Percentiles rank a stretch among this genome's conserved stretches.
These are phyloP conservation scores for Cyclophora punctaria DNA, from an alignment of 2,888 invertebrate species.

Conservation along the genomic window DNA sequence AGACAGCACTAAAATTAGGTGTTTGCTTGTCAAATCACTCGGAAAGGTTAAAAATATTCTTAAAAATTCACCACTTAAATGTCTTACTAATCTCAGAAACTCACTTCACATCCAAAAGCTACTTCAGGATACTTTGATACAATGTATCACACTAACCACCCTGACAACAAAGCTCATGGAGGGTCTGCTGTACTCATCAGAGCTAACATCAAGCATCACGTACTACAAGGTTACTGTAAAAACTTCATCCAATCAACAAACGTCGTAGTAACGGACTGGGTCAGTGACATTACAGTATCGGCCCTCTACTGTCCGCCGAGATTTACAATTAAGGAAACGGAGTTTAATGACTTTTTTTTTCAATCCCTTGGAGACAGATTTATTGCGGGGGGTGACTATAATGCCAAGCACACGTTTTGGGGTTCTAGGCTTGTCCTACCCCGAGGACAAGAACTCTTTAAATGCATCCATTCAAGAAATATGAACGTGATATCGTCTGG, in stretches of 20 bases:
- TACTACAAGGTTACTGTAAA: conserved; percentile 1
- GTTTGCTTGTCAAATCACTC: conserved; percentile 11
- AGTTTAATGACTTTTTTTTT: conserved; percentile 3
- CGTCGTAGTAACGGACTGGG: conserved; percentile 5
- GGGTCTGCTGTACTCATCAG: conserved; percentile 16
- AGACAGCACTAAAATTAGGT: too few species aligned
- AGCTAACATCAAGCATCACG: conserved; percentile 12
- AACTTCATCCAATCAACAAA: conserved; percentile 11
- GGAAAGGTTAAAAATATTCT: conserved; percentile 8
- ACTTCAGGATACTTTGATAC: conserved; percentile 11
- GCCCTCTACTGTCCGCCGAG: too few species aligned
- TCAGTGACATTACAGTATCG: conserved; percentile 3
- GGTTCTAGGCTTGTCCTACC: conserved; percentile 12
- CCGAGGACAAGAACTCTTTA: conserved; percentile 16
- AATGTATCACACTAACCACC: conserved; percentile 19
- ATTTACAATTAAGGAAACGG: conserved; percentile 1
- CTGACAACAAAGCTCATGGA: conserved; percentile 20
- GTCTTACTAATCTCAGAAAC: conserved; percentile 19
- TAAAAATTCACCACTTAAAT: conserved; percentile 13
- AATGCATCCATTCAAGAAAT: conserved; percentile 6
- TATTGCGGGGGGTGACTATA: conserved; percentile 16
- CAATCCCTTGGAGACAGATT: conserved; percentile 1
- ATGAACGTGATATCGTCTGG: conserved; percentile 6
- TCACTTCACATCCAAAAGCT: conserved; percentile 12
- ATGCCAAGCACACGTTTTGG: conserved; percentile 7